These are phyloP conservation scores for Eidolon dupreanum DNA, from an alignment of 2,797 vertebrate species.

Conservation along the genomic window DNA sequence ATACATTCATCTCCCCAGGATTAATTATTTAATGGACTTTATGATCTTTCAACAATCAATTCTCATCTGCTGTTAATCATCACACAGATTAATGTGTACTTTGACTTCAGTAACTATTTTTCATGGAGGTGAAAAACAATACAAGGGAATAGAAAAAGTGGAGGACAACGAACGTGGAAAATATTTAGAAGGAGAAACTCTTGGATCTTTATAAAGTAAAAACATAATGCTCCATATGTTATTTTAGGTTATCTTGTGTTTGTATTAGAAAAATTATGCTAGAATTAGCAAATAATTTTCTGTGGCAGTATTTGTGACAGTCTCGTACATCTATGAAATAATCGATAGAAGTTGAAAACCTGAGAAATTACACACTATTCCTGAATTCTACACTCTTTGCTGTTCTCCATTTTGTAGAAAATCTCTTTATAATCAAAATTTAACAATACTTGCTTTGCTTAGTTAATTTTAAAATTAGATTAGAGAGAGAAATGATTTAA, in stretches of 20 bases:
- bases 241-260: neutral
- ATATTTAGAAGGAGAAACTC: neutral
- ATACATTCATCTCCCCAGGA: neutral
- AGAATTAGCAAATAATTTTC: neutral
- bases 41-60: neutral
- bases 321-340: neutral
- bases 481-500: neutral
- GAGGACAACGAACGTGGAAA: neutral
- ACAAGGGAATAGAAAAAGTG: fast-evolving
- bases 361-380: neutral
- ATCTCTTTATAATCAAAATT: neutral
- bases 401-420: neutral
- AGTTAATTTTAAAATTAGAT: neutral
- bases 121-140: neutral
- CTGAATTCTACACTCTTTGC: neutral
- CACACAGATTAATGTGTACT: neutral
- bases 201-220: neutral
- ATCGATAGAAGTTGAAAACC: neutral
- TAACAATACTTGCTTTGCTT: neutral
- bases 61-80: neutral
- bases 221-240: neutral
- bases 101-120: neutral
- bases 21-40: conserved; percentile 22
- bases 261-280: neutral
- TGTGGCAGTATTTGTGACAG: neutral